A percentile compares a stretch with the other conserved stretches of the same genome.
Evolutionary conservation across 2,888 invertebrate genomes (phyloP).

Genomic region (Alitta virens): DNA sequence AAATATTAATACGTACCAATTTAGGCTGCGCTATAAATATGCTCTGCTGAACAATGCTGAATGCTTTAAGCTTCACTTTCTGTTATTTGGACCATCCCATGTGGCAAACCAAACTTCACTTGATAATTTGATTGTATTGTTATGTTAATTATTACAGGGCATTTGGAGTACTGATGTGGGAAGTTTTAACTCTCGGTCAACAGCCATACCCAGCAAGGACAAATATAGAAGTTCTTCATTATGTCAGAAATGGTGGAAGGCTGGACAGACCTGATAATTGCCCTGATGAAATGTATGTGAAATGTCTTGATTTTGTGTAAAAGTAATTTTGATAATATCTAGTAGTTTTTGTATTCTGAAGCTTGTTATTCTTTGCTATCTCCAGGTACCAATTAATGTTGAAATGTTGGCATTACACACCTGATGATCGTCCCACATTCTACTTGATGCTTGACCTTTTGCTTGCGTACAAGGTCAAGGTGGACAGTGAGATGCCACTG

Average conservation of each 20-base stretch:
- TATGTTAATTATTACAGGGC: no score
- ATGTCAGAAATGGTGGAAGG: constrained; percentile 83
- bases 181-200: constrained; percentile 92
- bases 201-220: constrained; percentile 93
- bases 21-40: no score
- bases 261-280: constrained; percentile 73
- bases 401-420: constrained; percentile 82
- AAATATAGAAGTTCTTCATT: constrained; percentile 87
- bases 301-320: background rate
- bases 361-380: background rate
- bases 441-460: constrained; percentile 22
- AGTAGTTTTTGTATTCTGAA: no score
- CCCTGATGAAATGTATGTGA: constrained; percentile 66
- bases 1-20: no score
- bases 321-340: no score
- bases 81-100: no score
- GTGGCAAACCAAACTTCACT: no score
- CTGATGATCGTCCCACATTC: constrained; percentile 84
- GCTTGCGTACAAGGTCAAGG: constrained; percentile 14
- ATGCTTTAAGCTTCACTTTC: no score
- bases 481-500: no score
- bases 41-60: no score
- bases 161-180: constrained; percentile 81
- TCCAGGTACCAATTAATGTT: constrained; percentile 79
- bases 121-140: no score